Evolutionary conservation across 2,888 invertebrate genomes (phyloP), one percentile per base, ranked within the genome.

Genomic region (Ophion obscuratus): DNA sequence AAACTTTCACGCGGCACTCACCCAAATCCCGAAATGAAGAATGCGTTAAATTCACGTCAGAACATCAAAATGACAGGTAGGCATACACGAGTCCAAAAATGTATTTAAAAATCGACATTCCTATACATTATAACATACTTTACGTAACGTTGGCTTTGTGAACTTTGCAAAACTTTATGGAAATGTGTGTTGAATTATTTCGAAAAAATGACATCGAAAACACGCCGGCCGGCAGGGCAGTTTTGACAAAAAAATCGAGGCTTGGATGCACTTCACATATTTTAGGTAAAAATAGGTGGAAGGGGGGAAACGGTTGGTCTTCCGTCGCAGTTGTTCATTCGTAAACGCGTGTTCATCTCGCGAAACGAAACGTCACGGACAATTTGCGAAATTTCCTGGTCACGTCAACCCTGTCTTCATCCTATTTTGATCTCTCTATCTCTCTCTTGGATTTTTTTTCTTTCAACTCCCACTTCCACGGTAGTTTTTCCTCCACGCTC

Each of bases 331-430:
- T 61, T 78, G 61, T 78, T 44, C 20, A 61, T 40, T 36, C 61
- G 62, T 40, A 80, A 57, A 53, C 17, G 53, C 66, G 75, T 20
- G 36, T 53, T 57, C 31, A 31, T 75, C 20, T 44, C 70, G 6
- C 24, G 73, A 81, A 67, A 77, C 77, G 77, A 67, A 66, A 84
- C 68, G 80, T 75, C 57, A 77, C 83, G 44, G 80, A 77, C 82
- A 66, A 83, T 83, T 85, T 85, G 31, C 47, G 71, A 80, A 80
- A 83, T 85, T 83, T 83, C 76, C 80, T 76, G 83, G 73, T 61
- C 67, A 31, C 57, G 62, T 82, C 57, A 66, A 82, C 77, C 59
- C 81, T 66, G 62, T 74, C 77, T n/a, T 47, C 73, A 64, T 68
- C 20, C 44, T 62, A 40, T 61, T 73, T 70, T 57, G 36, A 17